Conservation (phyloP, 1,140 invertebrate species). For the Reticulitermes speratus region DNA sequence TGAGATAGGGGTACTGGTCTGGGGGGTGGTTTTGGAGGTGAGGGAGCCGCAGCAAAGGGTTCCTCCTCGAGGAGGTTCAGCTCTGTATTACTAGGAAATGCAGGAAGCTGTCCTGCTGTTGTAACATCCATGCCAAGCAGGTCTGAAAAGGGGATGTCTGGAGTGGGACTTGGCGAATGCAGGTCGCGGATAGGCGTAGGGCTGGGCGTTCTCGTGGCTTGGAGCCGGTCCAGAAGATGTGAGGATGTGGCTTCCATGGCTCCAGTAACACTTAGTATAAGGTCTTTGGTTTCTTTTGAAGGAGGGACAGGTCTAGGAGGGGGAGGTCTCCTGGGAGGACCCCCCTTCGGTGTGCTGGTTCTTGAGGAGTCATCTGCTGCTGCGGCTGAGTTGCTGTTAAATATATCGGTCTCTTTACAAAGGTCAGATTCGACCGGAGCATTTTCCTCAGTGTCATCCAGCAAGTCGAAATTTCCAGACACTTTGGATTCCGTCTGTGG, state of each 20-base stretch:
- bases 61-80: neutral
- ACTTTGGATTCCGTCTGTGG: neutral
- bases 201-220: conserved; percentile 77
- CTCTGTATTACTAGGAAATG: neutral
- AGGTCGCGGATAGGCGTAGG: conserved; percentile 75
- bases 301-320: conserved; percentile 54
- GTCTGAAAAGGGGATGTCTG: conserved; percentile 55
- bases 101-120: neutral
- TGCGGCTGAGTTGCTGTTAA: neutral
- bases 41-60: neutral
- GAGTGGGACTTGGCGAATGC: conserved; percentile 81
- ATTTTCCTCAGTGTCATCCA: neutral
- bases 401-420: conserved; percentile 34
- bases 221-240: conserved; percentile 75
- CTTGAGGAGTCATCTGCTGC: neutral
- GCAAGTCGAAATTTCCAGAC: neutral
- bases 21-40: neutral
- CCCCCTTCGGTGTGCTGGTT: neutral
- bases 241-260: conserved; percentile 86
- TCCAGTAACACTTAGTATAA: conserved; percentile 81
- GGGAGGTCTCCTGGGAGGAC: conserved; percentile 39
- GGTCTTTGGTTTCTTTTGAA: conserved; percentile 75
- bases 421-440: neutral
- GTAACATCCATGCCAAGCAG: neutral
- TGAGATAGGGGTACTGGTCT: neutral